phyloP scores from a whole-genome alignment of 2,888 invertebrate species.

The Podotricha telesiphe region DNA sequence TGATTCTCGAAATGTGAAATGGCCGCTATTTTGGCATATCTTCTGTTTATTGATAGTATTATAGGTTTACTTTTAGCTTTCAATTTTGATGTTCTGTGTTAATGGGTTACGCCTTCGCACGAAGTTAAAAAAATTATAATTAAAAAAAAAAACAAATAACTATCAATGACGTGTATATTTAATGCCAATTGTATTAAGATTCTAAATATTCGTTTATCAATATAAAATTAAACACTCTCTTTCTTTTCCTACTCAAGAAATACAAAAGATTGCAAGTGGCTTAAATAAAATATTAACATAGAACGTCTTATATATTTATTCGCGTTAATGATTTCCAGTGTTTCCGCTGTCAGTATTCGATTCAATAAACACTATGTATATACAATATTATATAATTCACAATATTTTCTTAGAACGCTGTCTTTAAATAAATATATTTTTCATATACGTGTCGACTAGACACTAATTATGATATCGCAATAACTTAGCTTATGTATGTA shows the following conservation, averaged over 20 bases:
- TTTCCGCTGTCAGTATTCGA: slow-evolving; percentile 66
- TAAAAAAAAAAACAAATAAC: too few relatives aligned
- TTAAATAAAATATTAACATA: slow-evolving; percentile 3
- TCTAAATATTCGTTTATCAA: too few relatives aligned
- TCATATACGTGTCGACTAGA: slow-evolving; percentile 55
- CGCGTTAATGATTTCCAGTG: slow-evolving; percentile 41
- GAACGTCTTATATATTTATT: slow-evolving; percentile 19
- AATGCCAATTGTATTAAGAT: too few relatives aligned
- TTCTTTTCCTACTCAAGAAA: background rate
- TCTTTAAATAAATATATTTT: slow-evolving; percentile 73
- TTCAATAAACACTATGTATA: slow-evolving; percentile 63
- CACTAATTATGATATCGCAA: slow-evolving; percentile 75
- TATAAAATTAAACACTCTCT: background rate
- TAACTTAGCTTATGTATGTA: slow-evolving; percentile 73
- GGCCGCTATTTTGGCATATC: slow-evolving; percentile 22
- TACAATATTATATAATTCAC: slow-evolving; percentile 61
- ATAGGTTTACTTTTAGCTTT: slow-evolving; percentile 39
- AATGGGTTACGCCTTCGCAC: background rate
- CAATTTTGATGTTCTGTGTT: slow-evolving; percentile 6
- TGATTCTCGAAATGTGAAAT: slow-evolving; percentile 34
- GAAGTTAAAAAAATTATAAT: background rate
- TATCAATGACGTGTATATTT: background rate
- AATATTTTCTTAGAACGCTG: slow-evolving; percentile 76
- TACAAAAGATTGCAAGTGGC: background rate
- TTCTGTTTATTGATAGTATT: slow-evolving; percentile 43